phyloP scores from a whole-genome alignment of 2,797 vertebrate genomes.

The Squalus acanthias region DNA sequence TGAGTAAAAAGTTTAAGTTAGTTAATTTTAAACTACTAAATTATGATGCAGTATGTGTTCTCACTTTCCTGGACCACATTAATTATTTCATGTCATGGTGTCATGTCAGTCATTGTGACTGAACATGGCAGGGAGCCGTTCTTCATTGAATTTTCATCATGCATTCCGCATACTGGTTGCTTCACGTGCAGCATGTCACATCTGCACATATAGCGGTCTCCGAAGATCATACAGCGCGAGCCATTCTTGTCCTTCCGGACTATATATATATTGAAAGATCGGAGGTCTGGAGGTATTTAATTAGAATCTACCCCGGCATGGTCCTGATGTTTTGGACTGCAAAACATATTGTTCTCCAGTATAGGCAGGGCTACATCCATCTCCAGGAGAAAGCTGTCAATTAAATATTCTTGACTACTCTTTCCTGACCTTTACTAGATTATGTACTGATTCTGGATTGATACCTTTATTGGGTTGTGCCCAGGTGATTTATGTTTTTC shows the following conservation, averaged over 20 bases:
- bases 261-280: neutral
- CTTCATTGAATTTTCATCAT: neutral
- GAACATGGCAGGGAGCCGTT: neutral
- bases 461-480: neutral
- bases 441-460: neutral
- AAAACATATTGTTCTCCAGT: neutral
- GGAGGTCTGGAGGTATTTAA: neutral
- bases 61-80: neutral
- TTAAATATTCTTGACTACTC: neutral
- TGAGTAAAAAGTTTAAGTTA: neutral
- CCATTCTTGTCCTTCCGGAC: neutral
- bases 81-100: neutral
- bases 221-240: no score
- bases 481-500: neutral
- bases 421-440: neutral
- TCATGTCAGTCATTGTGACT: neutral
- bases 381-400: neutral
- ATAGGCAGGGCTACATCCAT: neutral
- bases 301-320: neutral
- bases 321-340: neutral
- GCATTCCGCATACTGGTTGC: neutral
- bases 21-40: neutral
- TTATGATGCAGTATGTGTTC: neutral
- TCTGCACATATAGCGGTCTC: no score
- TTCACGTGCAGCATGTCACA: neutral